These are phyloP conservation scores for Drosophila obscura DNA, from an alignment of 1,140 invertebrate species.

Conservation along the genomic window DNA sequence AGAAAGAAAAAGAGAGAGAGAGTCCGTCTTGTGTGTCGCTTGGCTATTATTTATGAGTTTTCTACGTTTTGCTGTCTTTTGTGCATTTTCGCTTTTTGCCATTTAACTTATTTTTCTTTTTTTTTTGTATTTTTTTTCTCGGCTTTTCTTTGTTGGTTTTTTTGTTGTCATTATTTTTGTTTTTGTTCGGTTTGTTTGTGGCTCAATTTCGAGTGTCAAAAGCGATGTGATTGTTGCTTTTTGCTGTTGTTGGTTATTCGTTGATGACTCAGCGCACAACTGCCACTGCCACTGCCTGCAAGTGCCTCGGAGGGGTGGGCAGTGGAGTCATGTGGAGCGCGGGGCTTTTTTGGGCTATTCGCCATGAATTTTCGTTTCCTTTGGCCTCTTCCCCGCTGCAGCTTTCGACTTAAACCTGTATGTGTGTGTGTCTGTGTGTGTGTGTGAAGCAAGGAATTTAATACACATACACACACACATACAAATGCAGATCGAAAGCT, in stretches of 20 bases:
- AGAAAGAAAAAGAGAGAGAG: background rate
- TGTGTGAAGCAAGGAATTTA: conserved; percentile 2
- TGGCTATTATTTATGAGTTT: conserved; percentile 76
- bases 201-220: conserved; percentile 79
- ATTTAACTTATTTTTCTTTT: conserved; percentile 65
- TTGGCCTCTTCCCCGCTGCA: conserved; percentile 22
- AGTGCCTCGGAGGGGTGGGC: conserved; percentile 2
- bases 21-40: conserved; percentile 3
- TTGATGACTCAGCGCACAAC: conserved; percentile 70
- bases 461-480: conserved; percentile 2
- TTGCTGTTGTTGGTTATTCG: conserved; percentile 31
- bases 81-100: conserved; percentile 71
- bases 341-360: conserved; percentile 4
- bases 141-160: background rate
- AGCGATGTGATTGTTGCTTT: conserved; percentile 14
- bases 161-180: conserved; percentile 1
- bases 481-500: conserved; percentile 26
- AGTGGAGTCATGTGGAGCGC: background rate
- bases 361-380: conserved; percentile 34
- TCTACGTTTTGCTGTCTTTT: conserved; percentile 71
- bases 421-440: conserved; percentile 14
- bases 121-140: conserved; percentile 53
- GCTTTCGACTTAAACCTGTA: conserved; percentile 37
- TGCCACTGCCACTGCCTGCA: background rate
- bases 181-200: conserved; percentile 39